Base-by-base conservation (phyloP, 2,797 vertebrate genomes). In the Odontamblyopus rebecca region DNA sequence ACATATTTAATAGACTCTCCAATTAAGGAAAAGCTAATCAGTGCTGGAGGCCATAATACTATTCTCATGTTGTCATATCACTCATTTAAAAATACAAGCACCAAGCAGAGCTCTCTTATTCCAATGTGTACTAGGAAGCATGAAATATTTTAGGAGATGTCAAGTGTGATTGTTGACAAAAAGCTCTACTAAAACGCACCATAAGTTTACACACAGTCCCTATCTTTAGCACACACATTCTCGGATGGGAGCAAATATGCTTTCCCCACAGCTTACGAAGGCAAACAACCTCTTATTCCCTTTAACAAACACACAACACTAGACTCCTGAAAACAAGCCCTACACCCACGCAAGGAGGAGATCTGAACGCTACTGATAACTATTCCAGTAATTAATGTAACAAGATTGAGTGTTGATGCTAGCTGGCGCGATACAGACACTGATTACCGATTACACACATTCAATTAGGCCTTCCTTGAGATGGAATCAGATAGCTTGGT, bases 111-210 rank as follows among this genome's bases (percentile, higher is more conserved):
- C 41, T 44, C 41, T 44, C 12, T 44, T 2, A 48, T 48, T 48
- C 44, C 15, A 15, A 48, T 48, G 4, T 48, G 44, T 4, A 48
- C 44, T 15, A 13, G 16, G 44, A 48, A 48, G 44, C 12, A 48
- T 48, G 44, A 48, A 15, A 48, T 4, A 48, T 82, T 86, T 85
- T 90, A 93, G 90, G 90, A 86, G 89, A 85, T 88, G 76, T 76
- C 70, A 75, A 85, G 77, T 78, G 71, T 68, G 71, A 80, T 78
- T 83, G 63, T 74, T 71, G 75, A 80, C 77, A 61, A 70, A 70
- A 72, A 29, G 60, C 35, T 61, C 80, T 79, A 74, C 72, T 77
- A 86, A 87, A 23, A 80, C 80, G 19, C 53, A 54, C 2, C 53
- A 77, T 35, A 77, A 23, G 86, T 83, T 74, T 64, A 68, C 41